Base-by-base conservation (phyloP, 37 sponge, comb jelly and placozoan genomes). In the Mnemiopsis leidyi region DNA sequence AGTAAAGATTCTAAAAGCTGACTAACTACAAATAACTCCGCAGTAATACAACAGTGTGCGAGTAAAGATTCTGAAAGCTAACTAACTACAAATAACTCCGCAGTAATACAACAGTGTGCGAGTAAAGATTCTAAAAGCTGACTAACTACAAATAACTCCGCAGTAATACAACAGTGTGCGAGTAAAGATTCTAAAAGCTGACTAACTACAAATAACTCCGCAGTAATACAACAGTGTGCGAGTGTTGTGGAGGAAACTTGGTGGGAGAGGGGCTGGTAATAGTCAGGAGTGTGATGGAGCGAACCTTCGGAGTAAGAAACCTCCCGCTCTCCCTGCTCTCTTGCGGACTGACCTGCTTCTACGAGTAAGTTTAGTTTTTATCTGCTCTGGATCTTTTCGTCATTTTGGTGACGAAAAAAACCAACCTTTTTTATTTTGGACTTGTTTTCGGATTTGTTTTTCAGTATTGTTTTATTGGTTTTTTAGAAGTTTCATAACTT, bases 201-300 rank as follows among this genome's bases (percentile, higher is more conserved):
- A n/a, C n/a, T n/a, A n/a, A n/a, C n/a, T n/a, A n/a, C n/a, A n/a
- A n/a, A n/a, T n/a, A n/a, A n/a, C 61, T 48, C 61, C 79, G 36
- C 92, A 92, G 75, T 29, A 93, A 33, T 23, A 38, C 32, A 0
- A 82, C 76, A 13, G 30, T 21, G 34, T 97, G 97, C 94, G 96
- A 97, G 38, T 83, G 36, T 36, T 97, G 97, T 76, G 69, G 92
- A 0, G 94, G 94, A 30, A 32, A 92, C n/a, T n/a, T 95, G 33
- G 96, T 92, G 94, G 97, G 97, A 23, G 36, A 75, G 21, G 97
- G 96, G 18, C 93, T 95, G 79, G 61, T 85, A 20, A 38, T 85
- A 23, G 35, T 33, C 1, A 35, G 90, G 29, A 85, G 90, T 39
- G 90, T 85, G 13, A 85, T 85, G 90, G 90, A 85, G 24, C 40